A percentile compares a stretch with the other conserved stretches of the same genome.
These are phyloP conservation scores for Oxyura jamaicensis DNA, from an alignment of 2,113 vertebrate genomes.

Conservation along the genomic window DNA sequence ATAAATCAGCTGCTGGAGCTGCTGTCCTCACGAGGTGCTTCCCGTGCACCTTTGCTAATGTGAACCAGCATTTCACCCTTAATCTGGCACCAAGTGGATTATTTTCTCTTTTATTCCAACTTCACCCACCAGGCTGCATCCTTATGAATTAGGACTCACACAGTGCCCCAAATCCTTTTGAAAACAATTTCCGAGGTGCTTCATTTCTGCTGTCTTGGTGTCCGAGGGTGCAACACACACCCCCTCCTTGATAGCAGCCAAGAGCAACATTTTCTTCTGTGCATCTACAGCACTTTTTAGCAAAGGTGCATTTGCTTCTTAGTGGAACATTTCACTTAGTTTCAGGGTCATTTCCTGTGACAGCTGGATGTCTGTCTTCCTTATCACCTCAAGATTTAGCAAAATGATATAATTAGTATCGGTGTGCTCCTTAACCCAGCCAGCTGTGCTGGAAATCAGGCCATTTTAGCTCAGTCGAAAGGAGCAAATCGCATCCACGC, in stretches of 20 bases:
- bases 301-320: conserved; percentile 14
- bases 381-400: conserved; percentile 55
- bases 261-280: not conserved
- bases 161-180: not conserved
- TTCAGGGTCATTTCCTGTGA: conserved; percentile 60
- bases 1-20: accelerated
- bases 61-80: not conserved
- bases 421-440: conserved; percentile 45
- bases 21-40: not conserved
- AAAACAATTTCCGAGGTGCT: not conserved
- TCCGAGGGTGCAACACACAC: not conserved
- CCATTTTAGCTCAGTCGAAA: not conserved
- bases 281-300: not conserved
- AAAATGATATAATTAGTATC: conserved; percentile 22
- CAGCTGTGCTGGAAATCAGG: not conserved
- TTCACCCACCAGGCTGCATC: not conserved
- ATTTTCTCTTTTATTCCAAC: not conserved
- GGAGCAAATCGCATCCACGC: not conserved
- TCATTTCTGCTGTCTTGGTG: not conserved
- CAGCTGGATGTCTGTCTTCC: conserved; percentile 49
- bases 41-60: not conserved
- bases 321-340: conserved; percentile 33
- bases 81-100: not conserved
- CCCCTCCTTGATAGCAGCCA: not conserved
- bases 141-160: not conserved